Percentiles rank a stretch among this genome's conserved stretches.
Evolutionary conservation across 1,140 invertebrate genomes (phyloP).

Genomic region (Meloidogyne floridensis): DNA sequence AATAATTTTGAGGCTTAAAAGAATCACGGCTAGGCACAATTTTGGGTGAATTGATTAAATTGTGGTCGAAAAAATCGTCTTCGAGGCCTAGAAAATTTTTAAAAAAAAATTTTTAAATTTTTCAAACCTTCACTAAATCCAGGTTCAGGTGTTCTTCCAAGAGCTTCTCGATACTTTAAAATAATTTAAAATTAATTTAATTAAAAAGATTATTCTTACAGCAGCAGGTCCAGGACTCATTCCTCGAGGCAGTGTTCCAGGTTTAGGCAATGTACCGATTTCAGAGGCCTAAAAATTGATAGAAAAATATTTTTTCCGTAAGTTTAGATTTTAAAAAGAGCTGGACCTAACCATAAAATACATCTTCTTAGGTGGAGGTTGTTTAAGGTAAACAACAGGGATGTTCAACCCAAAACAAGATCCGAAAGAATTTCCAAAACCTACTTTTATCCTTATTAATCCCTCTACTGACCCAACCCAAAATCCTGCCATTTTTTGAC

Average conservation of each 20-base stretch:
- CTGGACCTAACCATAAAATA: too few species aligned
- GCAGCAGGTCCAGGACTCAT: constrained; percentile 56
- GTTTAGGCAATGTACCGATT: constrained; percentile 59
- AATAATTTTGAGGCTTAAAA: constrained; percentile 83
- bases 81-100: constrained; percentile 45
- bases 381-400: too few species aligned
- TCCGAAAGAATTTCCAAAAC: too few species aligned
- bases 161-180: constrained; percentile 58
- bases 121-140: constrained; percentile 40
- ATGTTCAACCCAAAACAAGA: too few species aligned
- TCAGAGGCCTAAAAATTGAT: constrained; percentile 49
- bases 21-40: constrained; percentile 69
- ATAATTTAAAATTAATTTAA: not conserved
- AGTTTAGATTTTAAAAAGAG: too few species aligned
- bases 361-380: too few species aligned
- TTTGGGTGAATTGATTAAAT: constrained; percentile 64
- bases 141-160: constrained; percentile 59
- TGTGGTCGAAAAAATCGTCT: constrained; percentile 58
- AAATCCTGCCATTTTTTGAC: too few species aligned
- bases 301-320: too few species aligned
- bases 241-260: constrained; percentile 50
- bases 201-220: too few species aligned
- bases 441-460: too few species aligned
- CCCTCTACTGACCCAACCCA: too few species aligned
- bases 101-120: not conserved